Base-by-base conservation (phyloP, 2,888 invertebrate genomes). In the Hirtodrosophila alboralis region DNA sequence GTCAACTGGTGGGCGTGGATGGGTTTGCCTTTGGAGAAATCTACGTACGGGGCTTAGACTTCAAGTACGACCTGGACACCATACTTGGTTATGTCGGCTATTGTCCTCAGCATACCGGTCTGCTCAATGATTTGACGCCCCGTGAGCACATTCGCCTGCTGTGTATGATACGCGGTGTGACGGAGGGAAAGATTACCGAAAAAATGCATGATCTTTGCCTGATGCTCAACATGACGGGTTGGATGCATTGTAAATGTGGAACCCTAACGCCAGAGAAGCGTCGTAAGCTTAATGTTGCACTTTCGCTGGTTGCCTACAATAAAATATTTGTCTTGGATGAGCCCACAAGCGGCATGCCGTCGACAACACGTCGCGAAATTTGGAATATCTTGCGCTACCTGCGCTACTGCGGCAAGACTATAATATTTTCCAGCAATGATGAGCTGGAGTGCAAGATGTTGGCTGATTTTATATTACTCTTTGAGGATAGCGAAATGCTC, bases 391-490 rank as follows among this genome's bases (percentile, higher is more conserved):
- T 96, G 23, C 91, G 93, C 48, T 92, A 93, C 60, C 92, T 94
- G 12, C 92, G 95, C 33, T 93, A 93, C 49, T 91, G 92, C 4
- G 96, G 96, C 0, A 93, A 93, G 78, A 94, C 95, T 45, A 92
- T 96, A 30, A 92, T 97, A 59, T 92, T 96, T 66, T 96, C 96
- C 14, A 95, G 96, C 44, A 95, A 94, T 89, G 95, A 95, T 88
- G 95, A 95, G 94, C 93, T 94, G 84, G 96, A 96, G 90, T 95
- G 95, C 90, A 95, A 96, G 91, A 94, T 94, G 33, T 91, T 96
- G 5, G 95, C 96, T 87, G 94, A 95, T 10, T 91, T 95, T 14
- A 91, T 95, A 70, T 94, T 95, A 38, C 93, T 96, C 48, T 95
- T 96, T 94, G 95, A 95, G 68, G 93, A 94, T 80, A 95, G 95